Evolutionary conservation across 2,888 invertebrate genomes (phyloP), one percentile per base, ranked within the genome.

Genomic region (Nomada fabriciana): DNA sequence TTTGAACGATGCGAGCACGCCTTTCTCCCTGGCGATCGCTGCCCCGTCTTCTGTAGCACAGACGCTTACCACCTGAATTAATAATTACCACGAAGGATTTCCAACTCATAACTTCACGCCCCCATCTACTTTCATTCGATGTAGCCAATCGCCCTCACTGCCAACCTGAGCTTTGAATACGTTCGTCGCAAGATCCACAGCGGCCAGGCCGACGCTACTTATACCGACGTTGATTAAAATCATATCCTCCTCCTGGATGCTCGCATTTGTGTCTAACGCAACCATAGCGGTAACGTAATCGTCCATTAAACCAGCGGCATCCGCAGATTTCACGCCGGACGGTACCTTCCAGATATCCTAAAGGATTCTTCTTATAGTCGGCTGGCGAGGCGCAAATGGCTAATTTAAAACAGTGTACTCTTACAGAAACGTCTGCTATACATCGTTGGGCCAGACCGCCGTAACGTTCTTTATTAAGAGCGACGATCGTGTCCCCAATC

Each of bases 131-230:
- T 47, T 47, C 15, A 36, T 36, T 36, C 36, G 5, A 36, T 1
- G 36, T 36, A 36, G 36, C 36, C 36, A 29, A 29, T 29, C 29
- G 29, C 29, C 15, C 47, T 47, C 13, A 15, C 47, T 25, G 55
- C 70, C 47, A 47, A 96, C 96, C 94, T 96, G 95, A 43, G 96
- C 95, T 91, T 95, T 95, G 89, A 95, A 96, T 65, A 96, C 95
- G 92, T 96, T 96, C 15, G 96, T 95, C 59, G 96, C 96, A 61
- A 97, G 94, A 93, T 97, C 97, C 25, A 96, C 95, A 59, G 96
- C 96, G 75, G 97, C 96, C 61, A 96, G 91, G 20, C 95, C 95
- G 61, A 95, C 93, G 13, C 96, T 96, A 25, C 96, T 96, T 68
- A 96, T 94, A 11, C 96, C 96, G 52, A 96, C 96, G 60, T 96